These are phyloP conservation scores for Uropsilus gracilis DNA, from an alignment of 2,113 vertebrate genomes.

Conservation along the genomic window DNA sequence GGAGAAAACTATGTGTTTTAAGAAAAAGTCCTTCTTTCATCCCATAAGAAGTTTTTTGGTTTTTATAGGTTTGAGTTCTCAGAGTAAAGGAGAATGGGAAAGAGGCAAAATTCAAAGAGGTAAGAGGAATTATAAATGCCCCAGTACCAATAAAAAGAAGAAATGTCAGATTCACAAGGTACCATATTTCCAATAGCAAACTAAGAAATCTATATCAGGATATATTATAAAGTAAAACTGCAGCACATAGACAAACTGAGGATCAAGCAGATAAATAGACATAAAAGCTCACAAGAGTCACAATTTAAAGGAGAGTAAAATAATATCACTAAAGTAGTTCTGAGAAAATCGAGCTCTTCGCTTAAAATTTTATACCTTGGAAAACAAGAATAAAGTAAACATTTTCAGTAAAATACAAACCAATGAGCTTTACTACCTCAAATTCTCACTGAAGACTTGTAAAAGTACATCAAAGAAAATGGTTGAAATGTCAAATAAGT, in stretches of 20 bases:
- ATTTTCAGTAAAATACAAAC: not conserved
- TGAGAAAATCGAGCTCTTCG: not conserved
- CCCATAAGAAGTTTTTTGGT: not conserved
- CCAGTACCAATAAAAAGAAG: not conserved
- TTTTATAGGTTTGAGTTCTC: not conserved
- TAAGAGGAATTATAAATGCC: not conserved
- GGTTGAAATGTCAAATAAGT: not conserved
- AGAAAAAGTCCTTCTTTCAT: not conserved
- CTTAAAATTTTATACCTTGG: not conserved
- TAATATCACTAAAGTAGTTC: not conserved
- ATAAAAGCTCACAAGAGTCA: not conserved
- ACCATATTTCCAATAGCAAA: not conserved
- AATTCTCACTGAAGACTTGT: not conserved
- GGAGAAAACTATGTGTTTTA: not conserved
- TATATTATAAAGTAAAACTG: not conserved
- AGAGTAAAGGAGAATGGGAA: not conserved
- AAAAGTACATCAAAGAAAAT: not conserved
- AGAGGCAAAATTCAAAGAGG: not conserved
- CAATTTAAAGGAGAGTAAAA: slow-evolving; percentile 15
- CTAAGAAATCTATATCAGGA: not conserved
- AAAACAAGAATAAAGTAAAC: not conserved
- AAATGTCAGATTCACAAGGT: not conserved
- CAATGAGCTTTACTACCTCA: not conserved
- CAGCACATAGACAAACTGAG: slow-evolving; percentile 1
- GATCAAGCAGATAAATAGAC: not conserved